Evolutionary conservation across 1,140 invertebrate genomes (phyloP), one percentile per base, ranked within the genome.

Genomic region (Metopolophium dirhodum): DNA sequence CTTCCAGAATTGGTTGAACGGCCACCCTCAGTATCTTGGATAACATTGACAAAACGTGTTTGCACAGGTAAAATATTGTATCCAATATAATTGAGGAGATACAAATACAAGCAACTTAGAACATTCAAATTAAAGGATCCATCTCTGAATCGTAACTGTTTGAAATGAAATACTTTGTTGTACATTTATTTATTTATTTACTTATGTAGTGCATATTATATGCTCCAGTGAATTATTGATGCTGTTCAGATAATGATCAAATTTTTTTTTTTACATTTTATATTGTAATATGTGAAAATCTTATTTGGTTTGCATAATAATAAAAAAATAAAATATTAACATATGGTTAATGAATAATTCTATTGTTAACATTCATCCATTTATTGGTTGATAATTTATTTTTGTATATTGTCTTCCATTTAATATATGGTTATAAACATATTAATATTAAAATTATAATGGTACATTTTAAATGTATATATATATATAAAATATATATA

Each of bases 41-140:
- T 94, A 68, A 94, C 95, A 47, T 95, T 96, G 91, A 93, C 95
- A 22, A 95, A 95, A 93, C 95, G 95, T 90, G 93, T 96, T 90
- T 95, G 95, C 89, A 95, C 95, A 94, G 96, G 96, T 22, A 95
- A 96, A 94, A 95, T 96, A 26, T 93, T 96, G 4, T 96, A 96
- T 94, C 95, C 96, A 9, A 94, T 96, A 47, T 94, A 91, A 93
- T 77, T 77, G n/a, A 77, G n/a, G 7, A 77, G 30, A 77, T 20
- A 77, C 61, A n/a, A 68, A 18, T 68, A 68, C 4, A 68, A 68
- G 14, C 61, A 68, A 68, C 4, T 18, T 18, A n/a, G 14, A 77
- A 77, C 30, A 77, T 77, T 77, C 14, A 77, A 77, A 77, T 35
- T n/a, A n/a, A n/a, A 77, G 2, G 61, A 4, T 68, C 61, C 2